A percentile compares a stretch with the other conserved stretches of the same genome.
These are phyloP conservation scores for Allophyes oxyacanthae DNA, from an alignment of 2,888 invertebrate genomes.

Conservation along the genomic window DNA sequence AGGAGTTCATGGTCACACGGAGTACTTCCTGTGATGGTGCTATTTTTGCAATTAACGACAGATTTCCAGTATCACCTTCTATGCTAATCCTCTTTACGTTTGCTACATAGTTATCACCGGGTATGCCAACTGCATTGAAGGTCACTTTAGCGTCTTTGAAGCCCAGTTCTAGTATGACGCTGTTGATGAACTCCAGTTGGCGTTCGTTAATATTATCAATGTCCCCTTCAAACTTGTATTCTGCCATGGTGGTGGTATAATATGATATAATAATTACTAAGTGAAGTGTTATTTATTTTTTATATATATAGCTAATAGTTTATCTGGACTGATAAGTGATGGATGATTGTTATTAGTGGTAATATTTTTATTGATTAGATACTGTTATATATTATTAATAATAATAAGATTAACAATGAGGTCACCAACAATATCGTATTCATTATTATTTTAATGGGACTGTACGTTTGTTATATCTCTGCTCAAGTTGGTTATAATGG, in stretches of 20 bases:
- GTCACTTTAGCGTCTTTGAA: slow-evolving; percentile 56
- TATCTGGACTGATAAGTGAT: slow-evolving; percentile 14
- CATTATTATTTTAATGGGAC: too few relatives aligned
- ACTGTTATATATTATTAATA: too few relatives aligned
- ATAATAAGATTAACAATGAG: too few relatives aligned
- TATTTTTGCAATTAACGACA: slow-evolving; percentile 68
- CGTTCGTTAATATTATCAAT: slow-evolving; percentile 49
- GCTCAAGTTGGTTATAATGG: too few relatives aligned
- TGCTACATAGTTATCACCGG: slow-evolving; percentile 65
- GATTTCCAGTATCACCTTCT: slow-evolving; percentile 51
- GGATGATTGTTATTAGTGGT: slow-evolving; percentile 5
- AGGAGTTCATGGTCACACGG: slow-evolving; percentile 45
- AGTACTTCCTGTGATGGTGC: slow-evolving; percentile 57
- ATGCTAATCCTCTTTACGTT: slow-evolving; percentile 58
- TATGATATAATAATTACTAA: background rate
- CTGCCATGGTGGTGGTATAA: slow-evolving; percentile 52
- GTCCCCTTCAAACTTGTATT: slow-evolving; percentile 60
- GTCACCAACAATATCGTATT: too few relatives aligned
- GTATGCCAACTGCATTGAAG: slow-evolving; percentile 59
- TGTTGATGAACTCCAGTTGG: slow-evolving; percentile 63
- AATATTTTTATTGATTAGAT: too few relatives aligned
- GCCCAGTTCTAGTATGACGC: slow-evolving; percentile 60
- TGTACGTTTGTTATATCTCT: too few relatives aligned
- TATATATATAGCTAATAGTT: slow-evolving; percentile 14
- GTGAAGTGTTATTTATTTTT: background rate